Evolutionary conservation across 2,888 invertebrate genomes (phyloP).

Genomic region (Phymatocera aterrima): DNA sequence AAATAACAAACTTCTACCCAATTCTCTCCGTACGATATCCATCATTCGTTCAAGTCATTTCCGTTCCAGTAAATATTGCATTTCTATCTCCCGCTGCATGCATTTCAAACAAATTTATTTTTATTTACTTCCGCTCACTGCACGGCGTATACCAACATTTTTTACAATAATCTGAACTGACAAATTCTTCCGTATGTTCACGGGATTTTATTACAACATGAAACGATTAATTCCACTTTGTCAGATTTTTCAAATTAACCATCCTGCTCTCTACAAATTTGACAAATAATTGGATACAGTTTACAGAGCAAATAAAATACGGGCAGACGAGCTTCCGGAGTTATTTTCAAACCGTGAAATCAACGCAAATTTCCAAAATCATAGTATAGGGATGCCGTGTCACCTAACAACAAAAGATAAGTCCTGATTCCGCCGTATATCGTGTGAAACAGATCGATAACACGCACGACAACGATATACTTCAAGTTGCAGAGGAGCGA

Average conservation of each 20-base stretch:
- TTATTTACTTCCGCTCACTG: constrained; percentile 25
- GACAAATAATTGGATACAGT: too few species aligned
- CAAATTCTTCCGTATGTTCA: background rate
- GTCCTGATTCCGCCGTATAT: background rate
- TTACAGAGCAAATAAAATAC: background rate
- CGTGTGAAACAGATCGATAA: constrained; percentile 25
- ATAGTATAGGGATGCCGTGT: too few species aligned
- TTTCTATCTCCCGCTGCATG: background rate
- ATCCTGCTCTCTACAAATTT: too few species aligned
- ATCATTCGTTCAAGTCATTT: constrained; percentile 40
- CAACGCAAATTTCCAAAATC: too few species aligned
- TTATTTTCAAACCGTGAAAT: background rate
- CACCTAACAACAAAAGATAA: background rate
- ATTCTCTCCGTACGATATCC: constrained; percentile 37
- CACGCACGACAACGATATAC: background rate
- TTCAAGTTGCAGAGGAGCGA: constrained; percentile 14
- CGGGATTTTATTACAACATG: too few species aligned
- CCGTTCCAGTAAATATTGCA: constrained; percentile 26
- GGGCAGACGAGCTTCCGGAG: background rate
- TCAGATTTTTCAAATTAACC: background rate
- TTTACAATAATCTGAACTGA: background rate
- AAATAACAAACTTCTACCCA: constrained; percentile 15
- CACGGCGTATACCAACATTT: background rate
- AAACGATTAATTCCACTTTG: too few species aligned
- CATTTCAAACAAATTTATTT: constrained; percentile 26